Percentiles rank a stretch among this genome's conserved stretches.
Conservation (phyloP, 2,113 vertebrate genomes). For the Calyptomena viridis region DNA sequence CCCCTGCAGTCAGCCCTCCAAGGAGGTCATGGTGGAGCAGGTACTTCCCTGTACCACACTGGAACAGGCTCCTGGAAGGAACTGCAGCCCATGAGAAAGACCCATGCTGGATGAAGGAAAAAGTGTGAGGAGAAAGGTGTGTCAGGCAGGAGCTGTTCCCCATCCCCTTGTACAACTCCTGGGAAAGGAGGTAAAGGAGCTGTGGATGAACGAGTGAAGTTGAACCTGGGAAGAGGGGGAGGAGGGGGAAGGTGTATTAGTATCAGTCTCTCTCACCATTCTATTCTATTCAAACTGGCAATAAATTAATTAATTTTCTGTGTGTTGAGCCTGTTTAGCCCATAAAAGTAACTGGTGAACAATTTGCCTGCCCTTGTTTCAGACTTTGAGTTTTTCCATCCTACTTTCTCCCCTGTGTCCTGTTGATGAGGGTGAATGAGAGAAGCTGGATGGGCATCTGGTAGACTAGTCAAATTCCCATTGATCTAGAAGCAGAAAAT, state of each 20-base stretch:
- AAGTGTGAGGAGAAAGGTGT: neutral
- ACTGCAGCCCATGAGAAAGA: neutral
- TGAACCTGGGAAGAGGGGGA: neutral
- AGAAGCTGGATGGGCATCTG: accelerated
- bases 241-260: neutral
- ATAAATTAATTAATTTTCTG: neutral
- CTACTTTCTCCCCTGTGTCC: neutral
- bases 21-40: neutral
- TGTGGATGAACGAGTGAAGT: neutral
- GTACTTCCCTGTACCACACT: neutral
- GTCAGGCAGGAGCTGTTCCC: neutral
- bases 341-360: neutral
- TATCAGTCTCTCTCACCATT: neutral
- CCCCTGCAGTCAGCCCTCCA: neutral
- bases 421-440: neutral
- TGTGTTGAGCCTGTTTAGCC: accelerated
- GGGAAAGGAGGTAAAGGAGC: neutral
- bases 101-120: neutral
- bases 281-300: neutral
- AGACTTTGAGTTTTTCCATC: neutral
- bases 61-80: neutral
- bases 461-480: neutral
- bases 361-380: neutral
- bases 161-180: neutral
- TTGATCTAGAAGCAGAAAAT: neutral